Evolutionary conservation across 1,140 invertebrate species (phyloP), one percentile per base, ranked within the genome.

Genomic region (Nymphalis io): DNA sequence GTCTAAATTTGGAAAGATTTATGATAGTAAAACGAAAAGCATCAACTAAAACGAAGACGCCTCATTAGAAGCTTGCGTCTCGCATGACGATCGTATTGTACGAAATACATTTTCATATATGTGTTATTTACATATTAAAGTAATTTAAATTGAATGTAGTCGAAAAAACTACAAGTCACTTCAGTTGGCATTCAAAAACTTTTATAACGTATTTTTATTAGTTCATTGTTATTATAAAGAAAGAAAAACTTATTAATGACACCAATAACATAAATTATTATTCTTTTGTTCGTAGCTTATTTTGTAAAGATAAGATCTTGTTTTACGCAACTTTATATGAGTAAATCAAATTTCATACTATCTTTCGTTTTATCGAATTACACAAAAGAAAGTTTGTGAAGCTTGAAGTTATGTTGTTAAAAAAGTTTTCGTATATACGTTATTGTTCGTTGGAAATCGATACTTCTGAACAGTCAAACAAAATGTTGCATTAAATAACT

Each of bases 331-430:
- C 21, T 27, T 55, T 55, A 15, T 23, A 55, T 21, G 23, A 20
- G 23, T 55, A 55, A 55, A 55, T 55, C 10, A 55, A 55, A 55
- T 55, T 23, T 20, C 11, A 27, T 27, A 13, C 13, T 55, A 55
- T 55, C 51, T 27, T 55, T 55, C 23, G 27, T 13, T 55, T 55
- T 21, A 27, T 55, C 21, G 23, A 23, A 55, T n/a, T 23, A 27
- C 51, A 23, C 21, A 27, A 55, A 55, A 55, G 20, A 55, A 55
- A 55, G 3, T 55, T 55, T 8, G 51, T 12, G 51, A 23, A 23
- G 12, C 46, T 20, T 20, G 21, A 55, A 12, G 23, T 27, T 23
- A 55, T 11, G 10, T 44, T 15, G n/a, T 44, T 55, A 27, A 16
- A 27, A 55, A 55, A 55, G 21, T 55, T 55, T 20, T 51, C 3